Conservation (phyloP, 2,888 invertebrate species). For the Gnatocerus cornutus region DNA sequence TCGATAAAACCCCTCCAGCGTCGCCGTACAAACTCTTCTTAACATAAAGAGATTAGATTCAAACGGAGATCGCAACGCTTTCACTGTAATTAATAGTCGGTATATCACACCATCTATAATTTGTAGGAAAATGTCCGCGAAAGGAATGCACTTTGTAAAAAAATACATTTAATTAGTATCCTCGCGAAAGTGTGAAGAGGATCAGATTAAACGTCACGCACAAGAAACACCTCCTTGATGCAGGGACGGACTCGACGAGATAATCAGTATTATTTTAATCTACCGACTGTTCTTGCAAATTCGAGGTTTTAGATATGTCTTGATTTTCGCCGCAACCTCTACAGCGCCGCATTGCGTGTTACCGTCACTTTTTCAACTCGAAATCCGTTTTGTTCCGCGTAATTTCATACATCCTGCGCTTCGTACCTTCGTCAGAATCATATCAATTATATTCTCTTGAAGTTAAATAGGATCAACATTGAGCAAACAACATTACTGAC, state of each 20-base stretch:
- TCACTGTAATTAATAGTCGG: conserved; percentile 44
- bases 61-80: conserved; percentile 20
- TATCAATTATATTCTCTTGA: conserved; percentile 18
- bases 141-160: conserved; percentile 41
- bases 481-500: conserved; percentile 18
- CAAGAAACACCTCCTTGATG: conserved; percentile 9
- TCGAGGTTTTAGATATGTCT: too few species aligned
- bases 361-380: conserved; percentile 53
- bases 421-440: conserved; percentile 13
- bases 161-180: conserved; percentile 46
- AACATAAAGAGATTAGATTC: conserved; percentile 25
- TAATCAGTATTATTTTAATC: too few species aligned
- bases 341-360: conserved; percentile 51
- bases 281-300: too few species aligned
- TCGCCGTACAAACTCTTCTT: neutral
- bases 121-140: conserved; percentile 35
- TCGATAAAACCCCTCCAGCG: conserved; percentile 22
- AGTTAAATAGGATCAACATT: conserved; percentile 25
- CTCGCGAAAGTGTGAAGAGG: conserved; percentile 46
- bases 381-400: conserved; percentile 56
- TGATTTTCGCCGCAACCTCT: conserved; percentile 35
- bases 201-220: conserved; percentile 52
- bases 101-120: conserved; percentile 42
- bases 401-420: conserved; percentile 52
- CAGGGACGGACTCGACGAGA: too few species aligned